Base-by-base conservation (phyloP, 2,113 vertebrate species). In the Poecile atricapillus region DNA sequence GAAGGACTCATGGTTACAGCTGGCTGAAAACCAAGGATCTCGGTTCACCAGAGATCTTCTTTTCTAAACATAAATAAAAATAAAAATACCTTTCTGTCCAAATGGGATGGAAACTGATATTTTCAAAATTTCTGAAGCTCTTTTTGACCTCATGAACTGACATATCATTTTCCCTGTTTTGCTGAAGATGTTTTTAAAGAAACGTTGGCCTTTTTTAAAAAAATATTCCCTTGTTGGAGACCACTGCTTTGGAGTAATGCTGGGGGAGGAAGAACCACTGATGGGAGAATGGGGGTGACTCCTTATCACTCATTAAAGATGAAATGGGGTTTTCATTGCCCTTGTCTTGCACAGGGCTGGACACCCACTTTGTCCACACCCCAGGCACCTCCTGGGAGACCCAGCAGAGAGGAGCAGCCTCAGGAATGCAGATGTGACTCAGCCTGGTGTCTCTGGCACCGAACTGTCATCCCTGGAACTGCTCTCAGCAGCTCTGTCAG, bases 291-390 rank as follows among this genome's bases (percentile, higher is more conserved):
- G 12, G 20, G 13, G 3, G 10, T 19, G 10, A 20, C 19, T 4
- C 11, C 76, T 83, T 24, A 44, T 31, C 18, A 11, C 25, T 62
- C 15, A 12, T 11, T 14, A 7, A 80, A 44, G 44, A 31, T 20
- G 33, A 76, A 53, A 67, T 14, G 27, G 22, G 8, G 4, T 9
- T 85, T 91, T 63, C 37, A 44, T 23, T 21, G 31, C 30, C 24
- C 4, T 73, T 77, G 14, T 27, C 55, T 83, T 2, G 2, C 21
- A 6, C 1, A 2, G 19, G 52, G 15, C 5, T 75, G 52, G 62
- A n/a, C 0, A 0, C 23, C 10, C 31, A 35, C 21, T 35, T 68
- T 17, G 0, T 9, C 41, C 23, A 20, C 19, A 63, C 49, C 25
- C 21, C 49, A 78, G 49, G 30, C 27, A 37, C 9, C 10, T 56